phyloP scores from a whole-genome alignment of 2,113 vertebrate genomes.

The Myanophis thanlyinensis region DNA sequence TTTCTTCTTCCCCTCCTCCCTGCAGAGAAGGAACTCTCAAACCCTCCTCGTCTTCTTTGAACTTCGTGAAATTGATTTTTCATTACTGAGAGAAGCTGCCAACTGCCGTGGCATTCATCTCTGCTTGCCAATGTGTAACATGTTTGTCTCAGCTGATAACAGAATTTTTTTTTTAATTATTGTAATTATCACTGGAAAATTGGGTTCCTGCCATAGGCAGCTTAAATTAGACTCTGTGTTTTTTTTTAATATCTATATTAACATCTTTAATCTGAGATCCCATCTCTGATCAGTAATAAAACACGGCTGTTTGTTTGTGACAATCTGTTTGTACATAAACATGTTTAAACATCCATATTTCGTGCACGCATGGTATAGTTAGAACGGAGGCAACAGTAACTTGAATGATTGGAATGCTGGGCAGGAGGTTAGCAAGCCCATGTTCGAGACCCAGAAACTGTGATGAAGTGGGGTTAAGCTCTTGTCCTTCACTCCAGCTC shows the following conservation, averaged over 20 bases:
- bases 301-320: not conserved
- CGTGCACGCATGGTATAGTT: not conserved
- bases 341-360: fast-evolving
- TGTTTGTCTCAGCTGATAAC: conserved; percentile 61
- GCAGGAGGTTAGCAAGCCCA: not conserved
- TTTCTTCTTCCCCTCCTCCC: not conserved
- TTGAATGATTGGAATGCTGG: not conserved
- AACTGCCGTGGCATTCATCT: conserved; percentile 7
- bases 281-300: conserved; percentile 43
- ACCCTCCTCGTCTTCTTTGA: conserved; percentile 38
- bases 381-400: not conserved
- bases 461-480: not conserved
- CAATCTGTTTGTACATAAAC: not conserved
- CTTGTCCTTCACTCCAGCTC: not conserved
- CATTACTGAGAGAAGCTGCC: not conserved
- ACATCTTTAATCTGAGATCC: conserved; percentile 54
- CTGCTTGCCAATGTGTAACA: conserved; percentile 37
- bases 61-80: conserved; percentile 37
- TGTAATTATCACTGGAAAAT: conserved; percentile 67
- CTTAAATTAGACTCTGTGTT: conserved; percentile 57
- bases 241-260: conserved; percentile 45
- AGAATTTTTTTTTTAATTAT: conserved; percentile 63
- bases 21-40: conserved; percentile 9
- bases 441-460: not conserved
- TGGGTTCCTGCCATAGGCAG: conserved; percentile 64